phyloP scores from a whole-genome alignment of 2,888 invertebrate species.

The Xanthorhoe spadicearia region DNA sequence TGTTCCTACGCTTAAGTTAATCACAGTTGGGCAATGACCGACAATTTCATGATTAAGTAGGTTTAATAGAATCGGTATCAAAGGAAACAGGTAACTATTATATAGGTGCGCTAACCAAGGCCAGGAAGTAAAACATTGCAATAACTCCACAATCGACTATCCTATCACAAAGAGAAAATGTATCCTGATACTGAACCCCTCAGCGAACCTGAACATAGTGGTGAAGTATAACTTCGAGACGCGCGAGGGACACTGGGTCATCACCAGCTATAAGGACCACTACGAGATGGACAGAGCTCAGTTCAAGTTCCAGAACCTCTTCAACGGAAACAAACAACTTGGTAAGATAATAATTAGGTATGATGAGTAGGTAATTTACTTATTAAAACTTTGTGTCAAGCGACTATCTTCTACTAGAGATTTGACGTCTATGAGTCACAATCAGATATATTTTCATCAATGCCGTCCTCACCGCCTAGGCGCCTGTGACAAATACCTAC shows the following conservation, averaged over 20 bases:
- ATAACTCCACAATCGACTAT: background rate
- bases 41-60: background rate
- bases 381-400: no score
- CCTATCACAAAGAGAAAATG: background rate
- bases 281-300: constrained; percentile 79
- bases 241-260: constrained; percentile 70
- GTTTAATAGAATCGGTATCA: background rate
- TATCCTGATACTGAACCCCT: background rate
- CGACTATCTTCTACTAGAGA: background rate
- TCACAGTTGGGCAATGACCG: background rate
- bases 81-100: background rate
- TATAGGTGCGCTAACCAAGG: background rate
- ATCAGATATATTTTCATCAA: background rate
- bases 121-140: background rate
- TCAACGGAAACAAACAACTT: constrained; percentile 75
- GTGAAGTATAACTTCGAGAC: constrained; percentile 75
- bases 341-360: constrained; percentile 65
- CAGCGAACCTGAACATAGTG: constrained; percentile 78
- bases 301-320: constrained; percentile 80
- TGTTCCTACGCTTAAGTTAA: background rate
- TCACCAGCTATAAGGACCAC: constrained; percentile 70
- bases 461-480: background rate
- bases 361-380: no score
- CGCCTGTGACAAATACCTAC: background rate
- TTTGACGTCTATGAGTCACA: background rate